Percentiles rank a stretch among this genome's conserved stretches.
These are phyloP conservation scores for Anorthoa munda DNA, from an alignment of 2,888 invertebrate genomes.

Conservation along the genomic window DNA sequence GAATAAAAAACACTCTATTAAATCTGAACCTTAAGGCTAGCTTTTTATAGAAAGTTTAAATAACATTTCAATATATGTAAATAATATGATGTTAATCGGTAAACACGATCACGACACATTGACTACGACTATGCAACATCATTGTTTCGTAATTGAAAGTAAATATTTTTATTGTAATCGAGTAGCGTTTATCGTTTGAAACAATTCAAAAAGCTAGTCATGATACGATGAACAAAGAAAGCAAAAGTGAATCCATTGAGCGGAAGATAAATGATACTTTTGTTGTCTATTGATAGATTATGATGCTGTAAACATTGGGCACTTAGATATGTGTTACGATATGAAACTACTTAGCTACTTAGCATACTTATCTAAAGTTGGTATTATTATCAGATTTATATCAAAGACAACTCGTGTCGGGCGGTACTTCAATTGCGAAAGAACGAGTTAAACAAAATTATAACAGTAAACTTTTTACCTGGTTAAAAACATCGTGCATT, in stretches of 20 bases:
- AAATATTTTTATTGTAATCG: conserved; percentile 70
- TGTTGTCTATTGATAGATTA: conserved; percentile 59
- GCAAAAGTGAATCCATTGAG: conserved; percentile 65
- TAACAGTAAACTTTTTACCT: conserved; percentile 53
- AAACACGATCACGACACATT: conserved; percentile 20
- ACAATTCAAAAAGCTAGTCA: conserved; percentile 75
- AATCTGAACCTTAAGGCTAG: neutral
- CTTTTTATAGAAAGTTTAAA: neutral
- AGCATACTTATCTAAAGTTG: conserved; percentile 51
- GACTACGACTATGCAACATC: conserved; percentile 61
- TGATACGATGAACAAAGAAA: conserved; percentile 71
- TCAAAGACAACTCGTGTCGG: conserved; percentile 14
- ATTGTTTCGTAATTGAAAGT: conserved; percentile 75
- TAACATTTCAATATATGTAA: conserved; percentile 23
- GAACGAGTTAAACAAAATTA: conserved; percentile 46
- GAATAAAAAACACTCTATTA: neutral
- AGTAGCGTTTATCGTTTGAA: conserved; percentile 72
- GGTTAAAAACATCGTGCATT: conserved; percentile 12
- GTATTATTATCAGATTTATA: conserved; percentile 28
- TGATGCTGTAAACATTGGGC: conserved; percentile 58
- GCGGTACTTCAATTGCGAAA: conserved; percentile 19
- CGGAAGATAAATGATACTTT: conserved; percentile 61
- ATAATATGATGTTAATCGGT: conserved; percentile 24
- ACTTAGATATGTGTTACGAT: conserved; percentile 59
- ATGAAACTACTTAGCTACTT: conserved; percentile 60